Base-by-base conservation (phyloP, 1,140 invertebrate genomes). In the Leguminivora glycinivorella region DNA sequence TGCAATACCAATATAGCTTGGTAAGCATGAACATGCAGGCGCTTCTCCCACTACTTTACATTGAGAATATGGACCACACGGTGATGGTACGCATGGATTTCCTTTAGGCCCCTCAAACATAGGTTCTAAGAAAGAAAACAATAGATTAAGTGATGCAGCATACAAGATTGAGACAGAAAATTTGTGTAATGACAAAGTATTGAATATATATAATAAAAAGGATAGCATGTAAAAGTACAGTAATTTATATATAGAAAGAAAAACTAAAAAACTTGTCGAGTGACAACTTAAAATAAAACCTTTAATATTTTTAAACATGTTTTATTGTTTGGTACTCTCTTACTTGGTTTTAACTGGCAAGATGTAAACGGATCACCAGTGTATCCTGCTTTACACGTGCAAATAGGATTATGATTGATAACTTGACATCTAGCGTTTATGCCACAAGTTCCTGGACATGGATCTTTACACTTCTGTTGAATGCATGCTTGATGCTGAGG, bases 301-400 rank as follows among this genome's bases (percentile, higher is more conserved):
- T 70, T 71, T 69, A 78, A 67, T 73, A 60, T 67, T 52, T 31
- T 60, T 56, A 17, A 68, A 75, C 77, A 73, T 78, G 72, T 76
- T 78, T 70, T 81, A 73, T 78, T 73, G 69, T 75, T 83, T 76
- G 74, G 75, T 67, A 63, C 1, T 38, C 5, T 74, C 89, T 93
- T 91, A 91, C 89, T 90, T 89, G 79, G 78, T 68, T 91, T 84
- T 77, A 89, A 81, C 72, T 89, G 92, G 83, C 96, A 97, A 80
- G 95, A 94, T 67, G 94, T 93, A 83, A 97, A 97, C n/a, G 96
- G 96, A 93, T 97, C 95, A 43, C 96, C 96, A 56, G 95, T 96
- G 88, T 94, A 97, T 25, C 96, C 96, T 29, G 94, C 91, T 75
- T 95, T 94, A 85, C 97, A 98, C 68, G 94, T 94, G 85, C 97